Conservation (phyloP, 1,140 invertebrate species). For the Lerema accius region DNA sequence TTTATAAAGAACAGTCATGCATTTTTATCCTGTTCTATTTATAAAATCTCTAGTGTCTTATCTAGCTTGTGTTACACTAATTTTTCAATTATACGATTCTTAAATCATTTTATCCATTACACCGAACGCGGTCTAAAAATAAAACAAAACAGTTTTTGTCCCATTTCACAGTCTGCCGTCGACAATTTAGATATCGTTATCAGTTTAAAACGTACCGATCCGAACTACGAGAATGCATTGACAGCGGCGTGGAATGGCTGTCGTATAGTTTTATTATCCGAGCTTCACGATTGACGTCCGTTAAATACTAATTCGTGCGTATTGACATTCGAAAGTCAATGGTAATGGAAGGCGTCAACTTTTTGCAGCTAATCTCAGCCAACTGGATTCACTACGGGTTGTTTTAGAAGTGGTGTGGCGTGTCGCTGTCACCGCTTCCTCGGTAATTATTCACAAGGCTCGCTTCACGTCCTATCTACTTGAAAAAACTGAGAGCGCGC, state of each 20-base stretch:
- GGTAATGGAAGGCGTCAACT: constrained; percentile 73
- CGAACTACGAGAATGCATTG: constrained; percentile 25
- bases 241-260: constrained; percentile 44
- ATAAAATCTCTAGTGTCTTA: too few relatives aligned
- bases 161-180: constrained; percentile 21
- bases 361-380: constrained; percentile 71
- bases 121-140: background rate
- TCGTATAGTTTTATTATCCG: constrained; percentile 54
- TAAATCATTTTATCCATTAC: background rate
- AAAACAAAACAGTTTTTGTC: background rate
- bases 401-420: constrained; percentile 70
- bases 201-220: constrained; percentile 13
- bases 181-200: constrained; percentile 29
- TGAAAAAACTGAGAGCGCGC: constrained; percentile 44
- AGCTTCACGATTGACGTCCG: constrained; percentile 44
- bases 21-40: too few relatives aligned
- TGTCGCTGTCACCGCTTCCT: constrained; percentile 70
- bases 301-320: constrained; percentile 76
- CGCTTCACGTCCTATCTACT: constrained; percentile 55
- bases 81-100: too few relatives aligned
- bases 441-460: constrained; percentile 75
- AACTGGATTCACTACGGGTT: constrained; percentile 71
- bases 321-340: constrained; percentile 76
- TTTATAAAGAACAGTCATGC: too few relatives aligned
- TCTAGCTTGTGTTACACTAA: too few relatives aligned